Base-by-base conservation (phyloP, 2,113 vertebrate genomes). In the Scopus umbretta region DNA sequence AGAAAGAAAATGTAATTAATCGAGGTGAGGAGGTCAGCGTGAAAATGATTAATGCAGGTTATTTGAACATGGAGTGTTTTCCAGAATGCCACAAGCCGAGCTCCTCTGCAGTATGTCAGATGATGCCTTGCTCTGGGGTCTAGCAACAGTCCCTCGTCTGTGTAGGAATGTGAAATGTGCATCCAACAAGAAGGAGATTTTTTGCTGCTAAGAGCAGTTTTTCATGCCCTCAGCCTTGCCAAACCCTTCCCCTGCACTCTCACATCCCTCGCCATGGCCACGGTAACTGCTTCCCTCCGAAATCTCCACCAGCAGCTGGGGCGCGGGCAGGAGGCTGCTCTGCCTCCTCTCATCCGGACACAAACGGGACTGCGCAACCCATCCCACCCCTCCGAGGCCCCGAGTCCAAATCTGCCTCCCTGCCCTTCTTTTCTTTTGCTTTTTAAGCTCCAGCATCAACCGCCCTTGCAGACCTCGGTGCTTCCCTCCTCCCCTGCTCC, bases 31-130 rank as follows among this genome's bases (percentile, higher is more conserved):
- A 73, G 96, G 96, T 97, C 95, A 95, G 88, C 32, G 50, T 30
- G 92, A 88, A 96, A 96, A 95, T 96, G 93, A 98, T 97, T 97
- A 97, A 97, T 93, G 96, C 92, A 94, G 95, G 96, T 97, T 95
- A 96, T 96, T 88, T 95, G 80, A 89, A 96, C 72, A 73, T 25
- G 21, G 84, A 95, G 72, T 26, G 52, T 91, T 98, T 88, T 95
- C 80, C 73, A 96, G 71, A 97, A 94, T 96, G 90, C 96, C 96
- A 98, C 90, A 80, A 75, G 93, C 38, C 22, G 16, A 78, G 81
- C 50, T 96, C 25, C 66, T 71, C 88, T 93, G 88, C 30, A 95
- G 90, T 52, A 72, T 26, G 42, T 61, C 80, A 76, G 81, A 70
- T 11, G 20, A 45, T 29, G 52, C 84, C 84, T 78, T 9, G 40